These are phyloP conservation scores for Leucophenga varia DNA, from an alignment of 1,140 invertebrate genomes.

Conservation along the genomic window DNA sequence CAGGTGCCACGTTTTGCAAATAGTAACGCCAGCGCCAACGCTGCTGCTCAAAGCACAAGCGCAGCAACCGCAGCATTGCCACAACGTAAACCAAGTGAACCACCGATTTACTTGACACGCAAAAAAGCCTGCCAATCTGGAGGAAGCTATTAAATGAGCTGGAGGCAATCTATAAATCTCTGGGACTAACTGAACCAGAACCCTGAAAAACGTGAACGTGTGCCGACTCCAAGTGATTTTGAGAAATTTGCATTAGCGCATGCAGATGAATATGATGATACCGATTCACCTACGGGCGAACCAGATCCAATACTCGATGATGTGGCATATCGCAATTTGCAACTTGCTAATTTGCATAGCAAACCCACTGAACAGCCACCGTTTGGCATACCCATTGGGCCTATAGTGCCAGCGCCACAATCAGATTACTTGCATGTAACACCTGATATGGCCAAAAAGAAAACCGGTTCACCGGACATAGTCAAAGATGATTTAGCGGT, in stretches of 20 bases:
- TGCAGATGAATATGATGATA: constrained; percentile 56
- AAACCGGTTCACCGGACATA: constrained; percentile 68
- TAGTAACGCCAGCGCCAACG: constrained; percentile 2
- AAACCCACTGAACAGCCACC: constrained; percentile 79
- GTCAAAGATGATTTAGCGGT: constrained; percentile 86
- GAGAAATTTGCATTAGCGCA: constrained; percentile 46
- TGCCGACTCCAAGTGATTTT: constrained; percentile 56
- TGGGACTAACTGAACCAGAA: constrained; percentile 79
- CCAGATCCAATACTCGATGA: constrained; percentile 83
- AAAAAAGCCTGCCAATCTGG: constrained; percentile 73
- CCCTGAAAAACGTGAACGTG: constrained; percentile 71
- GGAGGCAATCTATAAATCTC: constrained; percentile 85
- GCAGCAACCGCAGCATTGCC: constrained; percentile 12
- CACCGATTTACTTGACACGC: constrained; percentile 47
- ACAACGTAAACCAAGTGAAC: constrained; percentile 31
- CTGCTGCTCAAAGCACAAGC: not conserved
- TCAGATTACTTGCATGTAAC: constrained; percentile 81
- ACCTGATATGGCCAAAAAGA: constrained; percentile 57
- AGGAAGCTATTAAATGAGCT: constrained; percentile 84
- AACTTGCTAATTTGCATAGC: constrained; percentile 71
- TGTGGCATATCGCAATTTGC: constrained; percentile 77
- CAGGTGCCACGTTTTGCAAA: constrained; percentile 23
- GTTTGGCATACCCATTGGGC: constrained; percentile 85
- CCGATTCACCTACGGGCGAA: constrained; percentile 62
- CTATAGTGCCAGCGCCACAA: constrained; percentile 68